These are phyloP conservation scores for Myotis brandtii DNA, from an alignment of 2,113 vertebrate species.

Conservation along the genomic window DNA sequence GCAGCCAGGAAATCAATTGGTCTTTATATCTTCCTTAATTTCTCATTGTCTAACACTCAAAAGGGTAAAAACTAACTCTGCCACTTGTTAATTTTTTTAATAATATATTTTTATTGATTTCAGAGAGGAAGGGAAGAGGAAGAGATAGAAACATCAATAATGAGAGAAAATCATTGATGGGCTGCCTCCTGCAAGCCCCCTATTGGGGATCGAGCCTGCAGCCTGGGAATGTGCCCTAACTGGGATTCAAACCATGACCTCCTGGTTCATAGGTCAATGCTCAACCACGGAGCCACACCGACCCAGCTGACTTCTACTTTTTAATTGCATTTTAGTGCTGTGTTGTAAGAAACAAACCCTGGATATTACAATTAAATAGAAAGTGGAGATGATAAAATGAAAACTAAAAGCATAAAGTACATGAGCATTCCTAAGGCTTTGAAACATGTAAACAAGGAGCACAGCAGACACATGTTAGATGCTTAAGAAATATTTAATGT, in stretches of 20 bases:
- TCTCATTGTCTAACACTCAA: conserved; percentile 53
- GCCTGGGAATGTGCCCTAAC: too few species aligned
- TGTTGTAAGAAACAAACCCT: neutral
- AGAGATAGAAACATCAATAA: too few species aligned
- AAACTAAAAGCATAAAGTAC: neutral
- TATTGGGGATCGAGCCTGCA: too few species aligned
- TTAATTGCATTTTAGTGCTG: neutral
- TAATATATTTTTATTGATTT: too few species aligned
- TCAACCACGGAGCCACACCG: too few species aligned
- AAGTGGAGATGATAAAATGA: neutral
- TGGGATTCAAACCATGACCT: too few species aligned
- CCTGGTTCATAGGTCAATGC: too few species aligned
- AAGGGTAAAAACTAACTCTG: conserved; percentile 36
- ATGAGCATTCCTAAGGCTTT: neutral
- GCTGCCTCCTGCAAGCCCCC: too few species aligned
- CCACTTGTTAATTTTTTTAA: neutral
- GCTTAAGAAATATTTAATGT: neutral
- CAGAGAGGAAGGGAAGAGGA: too few species aligned
- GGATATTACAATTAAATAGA: neutral
- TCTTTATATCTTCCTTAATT: conserved; percentile 37
- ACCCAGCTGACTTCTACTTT: neutral
- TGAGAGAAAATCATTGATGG: too few species aligned
- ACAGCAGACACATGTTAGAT: neutral
- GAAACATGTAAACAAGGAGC: neutral
- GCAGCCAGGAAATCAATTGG: conserved; percentile 53